Percentiles rank a stretch among this genome's conserved stretches.
Conservation (phyloP, 2,888 invertebrate genomes). For the Ganaspis brasiliensis region DNA sequence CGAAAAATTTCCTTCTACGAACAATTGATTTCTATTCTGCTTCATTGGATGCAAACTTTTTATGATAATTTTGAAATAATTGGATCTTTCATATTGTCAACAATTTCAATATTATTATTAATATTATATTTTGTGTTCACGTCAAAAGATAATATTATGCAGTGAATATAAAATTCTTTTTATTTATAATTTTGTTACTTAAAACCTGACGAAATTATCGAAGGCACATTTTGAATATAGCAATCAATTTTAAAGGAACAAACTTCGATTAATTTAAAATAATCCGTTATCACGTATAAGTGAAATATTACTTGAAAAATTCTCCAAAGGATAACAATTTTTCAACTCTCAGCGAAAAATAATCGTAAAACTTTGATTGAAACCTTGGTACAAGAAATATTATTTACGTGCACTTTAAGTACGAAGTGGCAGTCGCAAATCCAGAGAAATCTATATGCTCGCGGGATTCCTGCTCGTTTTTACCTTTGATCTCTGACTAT, state of each 20-base stretch:
- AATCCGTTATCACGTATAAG: not conserved
- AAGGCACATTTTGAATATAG: no score
- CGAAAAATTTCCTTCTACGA: not conserved
- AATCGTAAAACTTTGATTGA: constrained; percentile 17
- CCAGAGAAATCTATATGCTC: constrained; percentile 24
- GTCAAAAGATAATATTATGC: no score
- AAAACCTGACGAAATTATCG: no score
- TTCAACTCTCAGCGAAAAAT: not conserved
- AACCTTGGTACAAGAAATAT: constrained; percentile 11
- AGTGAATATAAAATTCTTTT: no score
- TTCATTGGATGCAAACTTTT: no score
- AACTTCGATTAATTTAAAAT: not conserved
- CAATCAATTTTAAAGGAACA: no score
- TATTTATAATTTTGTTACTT: no score
- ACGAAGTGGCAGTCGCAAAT: constrained; percentile 26
- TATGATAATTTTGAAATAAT: no score
- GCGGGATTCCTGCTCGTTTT: constrained; percentile 25
- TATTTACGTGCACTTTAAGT: constrained; percentile 31
- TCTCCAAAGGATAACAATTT: not conserved
- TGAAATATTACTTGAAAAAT: not conserved
- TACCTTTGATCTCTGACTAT: constrained; percentile 38
- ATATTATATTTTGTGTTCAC: no score
- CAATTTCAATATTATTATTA: no score
- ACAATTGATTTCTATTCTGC: no score
- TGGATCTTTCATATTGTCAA: no score